Conservation (phyloP, 2,797 vertebrate genomes). For the Chrosomus eos region DNA sequence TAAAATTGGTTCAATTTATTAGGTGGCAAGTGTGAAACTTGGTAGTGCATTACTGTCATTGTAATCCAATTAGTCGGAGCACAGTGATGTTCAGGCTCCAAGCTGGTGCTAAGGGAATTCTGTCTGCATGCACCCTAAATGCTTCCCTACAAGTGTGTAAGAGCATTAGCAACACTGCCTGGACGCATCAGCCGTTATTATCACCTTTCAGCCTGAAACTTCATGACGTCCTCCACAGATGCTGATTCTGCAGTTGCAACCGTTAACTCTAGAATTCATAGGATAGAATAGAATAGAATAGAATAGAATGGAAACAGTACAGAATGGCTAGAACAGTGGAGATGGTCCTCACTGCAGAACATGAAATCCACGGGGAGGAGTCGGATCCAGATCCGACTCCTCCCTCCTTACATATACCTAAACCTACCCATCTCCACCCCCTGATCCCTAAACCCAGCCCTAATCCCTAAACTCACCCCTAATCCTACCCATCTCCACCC, state of each 20-base stretch:
- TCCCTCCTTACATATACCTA: too few relatives aligned
- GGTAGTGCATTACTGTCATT: conserved; percentile 80
- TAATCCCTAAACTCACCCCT: too few relatives aligned
- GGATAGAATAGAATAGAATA: too few relatives aligned
- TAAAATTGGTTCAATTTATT: conserved; percentile 86
- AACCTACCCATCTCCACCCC: too few relatives aligned
- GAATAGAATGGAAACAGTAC: too few relatives aligned
- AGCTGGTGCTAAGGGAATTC: conserved; percentile 26
- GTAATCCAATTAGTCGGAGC: conserved; percentile 88
- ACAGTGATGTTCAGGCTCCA: conserved; percentile 31
- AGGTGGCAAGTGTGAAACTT: conserved; percentile 81
- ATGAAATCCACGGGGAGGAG: too few relatives aligned
- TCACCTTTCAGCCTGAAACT: conserved; percentile 44
- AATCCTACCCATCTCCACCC: too few relatives aligned
- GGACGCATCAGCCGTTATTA: conserved; percentile 57
- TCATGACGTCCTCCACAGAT: background rate
- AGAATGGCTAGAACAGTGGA: too few relatives aligned
- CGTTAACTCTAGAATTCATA: too few relatives aligned
- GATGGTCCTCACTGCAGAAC: too few relatives aligned
- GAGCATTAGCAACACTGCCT: conserved; percentile 67
- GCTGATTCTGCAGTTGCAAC: background rate
- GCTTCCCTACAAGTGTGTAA: conserved; percentile 66
- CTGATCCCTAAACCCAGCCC: too few relatives aligned
- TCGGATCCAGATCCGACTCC: too few relatives aligned
- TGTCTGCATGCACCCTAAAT: background rate